Conservation (phyloP, 30 jellyfish, hydroid and myxozoan species). For the Cassiopea andromeda region DNA sequence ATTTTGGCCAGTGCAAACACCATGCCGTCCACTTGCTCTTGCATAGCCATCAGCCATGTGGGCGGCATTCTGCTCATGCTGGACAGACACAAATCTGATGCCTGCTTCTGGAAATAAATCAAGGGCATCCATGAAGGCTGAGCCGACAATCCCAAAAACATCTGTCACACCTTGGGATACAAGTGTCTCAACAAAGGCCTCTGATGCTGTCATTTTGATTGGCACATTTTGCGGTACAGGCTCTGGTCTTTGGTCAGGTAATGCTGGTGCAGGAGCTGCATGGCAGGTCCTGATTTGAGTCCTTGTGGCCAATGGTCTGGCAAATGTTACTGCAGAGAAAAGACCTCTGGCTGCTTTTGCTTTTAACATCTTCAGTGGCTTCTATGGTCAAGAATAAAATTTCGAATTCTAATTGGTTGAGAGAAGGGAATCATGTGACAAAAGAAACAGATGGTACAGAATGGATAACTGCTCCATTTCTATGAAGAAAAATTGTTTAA, state of each 20-base stretch:
- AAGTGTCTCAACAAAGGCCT: constrained; percentile 87
- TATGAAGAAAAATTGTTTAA: too few relatives aligned
- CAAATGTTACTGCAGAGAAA: background rate
- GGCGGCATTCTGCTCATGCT: constrained; percentile 93
- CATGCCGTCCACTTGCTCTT: constrained; percentile 86
- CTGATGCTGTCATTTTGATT: constrained; percentile 82
- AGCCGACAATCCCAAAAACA: constrained; percentile 87
- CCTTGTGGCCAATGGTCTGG: constrained; percentile 12
- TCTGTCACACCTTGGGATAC: constrained; percentile 91
- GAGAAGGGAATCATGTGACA: background rate
- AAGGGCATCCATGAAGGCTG: constrained; percentile 92
- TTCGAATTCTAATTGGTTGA: background rate
- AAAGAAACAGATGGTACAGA: too few relatives aligned
- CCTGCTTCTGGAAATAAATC: constrained; percentile 95
- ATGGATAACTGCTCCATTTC: too few relatives aligned
- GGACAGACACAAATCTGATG: constrained; percentile 80
- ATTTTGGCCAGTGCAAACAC: constrained; percentile 87
- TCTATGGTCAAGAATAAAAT: background rate
- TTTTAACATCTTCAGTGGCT: background rate
- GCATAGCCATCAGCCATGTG: constrained; percentile 96
- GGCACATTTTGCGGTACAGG: constrained; percentile 70
- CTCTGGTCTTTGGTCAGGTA: constrained; percentile 50
- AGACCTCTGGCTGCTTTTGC: constrained; percentile 4
- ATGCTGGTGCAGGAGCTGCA: constrained; percentile 55
- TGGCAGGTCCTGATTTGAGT: constrained; percentile 9